These are phyloP conservation scores for Isurus oxyrinchus DNA, from an alignment of 2,113 vertebrate species.

Conservation along the genomic window DNA sequence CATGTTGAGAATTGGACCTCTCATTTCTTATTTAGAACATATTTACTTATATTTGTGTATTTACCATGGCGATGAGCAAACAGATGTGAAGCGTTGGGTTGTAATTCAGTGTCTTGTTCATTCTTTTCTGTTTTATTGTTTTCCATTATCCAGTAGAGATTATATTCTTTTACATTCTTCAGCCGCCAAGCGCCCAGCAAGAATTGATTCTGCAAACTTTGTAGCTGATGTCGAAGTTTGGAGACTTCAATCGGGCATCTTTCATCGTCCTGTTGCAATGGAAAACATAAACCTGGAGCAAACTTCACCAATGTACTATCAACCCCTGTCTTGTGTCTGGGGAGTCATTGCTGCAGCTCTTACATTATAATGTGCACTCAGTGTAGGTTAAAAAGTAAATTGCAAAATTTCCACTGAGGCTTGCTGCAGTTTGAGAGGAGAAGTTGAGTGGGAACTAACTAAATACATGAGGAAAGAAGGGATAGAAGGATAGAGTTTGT, in stretches of 20 bases:
- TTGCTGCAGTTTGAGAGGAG: background rate
- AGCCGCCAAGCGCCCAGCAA: constrained; percentile 62
- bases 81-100: constrained; percentile 63
- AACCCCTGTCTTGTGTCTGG: background rate
- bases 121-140: constrained; percentile 36
- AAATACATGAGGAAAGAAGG: background rate
- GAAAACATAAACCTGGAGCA: background rate
- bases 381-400: background rate
- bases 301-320: too few relatives aligned
- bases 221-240: constrained; percentile 60
- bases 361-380: background rate
- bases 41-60: background rate
- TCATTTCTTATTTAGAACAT: background rate
- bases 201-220: constrained; percentile 62
- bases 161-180: constrained; percentile 62
- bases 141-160: constrained; percentile 53
- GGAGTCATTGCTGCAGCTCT: background rate
- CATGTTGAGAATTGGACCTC: background rate
- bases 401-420: background rate
- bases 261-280: constrained; percentile 51
- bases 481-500: background rate
- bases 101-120: constrained; percentile 39
- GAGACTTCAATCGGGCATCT: constrained; percentile 58
- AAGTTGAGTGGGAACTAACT: background rate
- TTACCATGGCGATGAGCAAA: constrained; percentile 76